Base-by-base conservation (phyloP, 2,888 invertebrate species). In the Homarus gammarus region DNA sequence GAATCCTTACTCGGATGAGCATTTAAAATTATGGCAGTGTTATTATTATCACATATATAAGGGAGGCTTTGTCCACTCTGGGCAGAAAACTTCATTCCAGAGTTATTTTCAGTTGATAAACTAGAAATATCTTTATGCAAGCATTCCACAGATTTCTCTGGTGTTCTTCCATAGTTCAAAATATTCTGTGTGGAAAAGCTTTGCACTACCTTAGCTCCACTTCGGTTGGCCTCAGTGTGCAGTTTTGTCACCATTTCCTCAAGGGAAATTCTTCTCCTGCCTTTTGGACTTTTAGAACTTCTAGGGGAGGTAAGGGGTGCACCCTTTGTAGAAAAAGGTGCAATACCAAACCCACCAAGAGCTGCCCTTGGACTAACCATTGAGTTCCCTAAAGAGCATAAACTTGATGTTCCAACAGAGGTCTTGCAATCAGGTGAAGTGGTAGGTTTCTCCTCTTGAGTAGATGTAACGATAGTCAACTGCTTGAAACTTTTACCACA, bases 171-270 rank as follows among this genome's bases (percentile, higher is more conserved):
- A 70, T 18, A 27, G 36, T 44, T 70, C 27, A 70, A 12, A 83
- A 38, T 40, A 70, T n/a, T 83, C n/a, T 49, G n/a, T 36, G 78
- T 12, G 22, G 86, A 44, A 77, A 78, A 64, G 15, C n/a, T 44
- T 40, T 78, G 86, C 64, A 78, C 36, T 15, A 68, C 83, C 44
- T 33, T 70, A 18, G 31, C 36, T 31, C 83, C 68, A 70, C 40
- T 68, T 33, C n/a, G 8, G 31, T 44, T 70, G 18, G 70, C 38
- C 31, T 83, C 70, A 36, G 83, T 40, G 40, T 89, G 77, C 18
- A 89, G 44, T 36, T 84, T 78, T 51, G 56, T 78, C 51, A 89
- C 84, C 84, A 89, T 83, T 56, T 89, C 88, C 36, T 89, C 88
- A 12, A 89, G 84, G n/a, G 88, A 89, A 70, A 33, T 70, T 77